Evolutionary conservation across 2,113 vertebrate genomes (phyloP), one percentile per base, ranked within the genome.

Genomic region (Macaca mulatta): DNA sequence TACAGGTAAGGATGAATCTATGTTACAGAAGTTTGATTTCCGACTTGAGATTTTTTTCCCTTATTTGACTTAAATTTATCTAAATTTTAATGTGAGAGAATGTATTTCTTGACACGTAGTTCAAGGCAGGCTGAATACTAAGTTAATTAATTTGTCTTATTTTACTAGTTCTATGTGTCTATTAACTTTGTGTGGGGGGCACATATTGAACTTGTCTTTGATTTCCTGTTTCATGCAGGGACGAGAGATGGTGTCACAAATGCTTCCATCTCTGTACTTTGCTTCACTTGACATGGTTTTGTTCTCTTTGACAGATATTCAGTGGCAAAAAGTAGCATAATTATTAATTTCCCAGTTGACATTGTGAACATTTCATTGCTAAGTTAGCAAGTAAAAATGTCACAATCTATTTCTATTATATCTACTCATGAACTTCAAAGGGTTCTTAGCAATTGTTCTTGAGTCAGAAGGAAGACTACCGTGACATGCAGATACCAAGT

Each of bases 291-390:
- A 81, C 79, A 84, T 27, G 50, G 91, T 87, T 98, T 97, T 97
- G 50, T 97, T 97, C 91, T 86, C 35, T 79, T 91, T 97, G 90
- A 97, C 94, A 97, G 96, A 92, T 72, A 79, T 94, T 92, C 95
- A 93, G n/a, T 91, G 82, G 69, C 86, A 87, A 95, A 96, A 97
- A 94, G 89, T 93, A 35, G 85, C 48, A 22, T 89, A 96, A 96
- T 96, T 86, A 96, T 97, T 97, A 97, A 97, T 97, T 97, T 98
- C 82, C 86, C 84, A 93, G 72, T 96, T 98, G 98, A 97, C 97
- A 97, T 38, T 95, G 93, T 96, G 97, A 94, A 90, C 72, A 96
- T 96, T 97, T 96, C 74, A 80, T 16, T 94, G 88, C 93, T 91
- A 96, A 97, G 75, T 86, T 95, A 94, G 84, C 55, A 91, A 82